phyloP scores from a whole-genome alignment of 2,797 vertebrate genomes.

The Pseudocheirus occidentalis region DNA sequence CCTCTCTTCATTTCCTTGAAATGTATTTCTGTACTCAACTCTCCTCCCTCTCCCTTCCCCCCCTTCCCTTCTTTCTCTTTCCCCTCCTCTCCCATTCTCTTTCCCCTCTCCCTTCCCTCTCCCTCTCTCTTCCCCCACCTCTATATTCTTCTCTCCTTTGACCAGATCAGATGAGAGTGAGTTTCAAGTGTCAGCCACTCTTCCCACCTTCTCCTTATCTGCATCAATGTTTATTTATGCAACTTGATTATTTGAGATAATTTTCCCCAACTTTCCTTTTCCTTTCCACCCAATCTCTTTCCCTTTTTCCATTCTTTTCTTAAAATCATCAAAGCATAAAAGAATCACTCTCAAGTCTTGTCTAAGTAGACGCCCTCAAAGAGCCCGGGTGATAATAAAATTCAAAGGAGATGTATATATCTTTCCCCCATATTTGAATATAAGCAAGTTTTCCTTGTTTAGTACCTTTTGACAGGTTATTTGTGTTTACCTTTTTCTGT shows the following conservation, averaged over 20 bases:
- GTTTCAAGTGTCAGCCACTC: not conserved
- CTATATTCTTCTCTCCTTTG: not conserved
- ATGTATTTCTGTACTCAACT: not conserved
- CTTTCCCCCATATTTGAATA: not conserved
- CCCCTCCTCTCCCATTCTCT: too few species aligned
- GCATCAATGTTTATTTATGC: not conserved
- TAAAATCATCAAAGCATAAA: not conserved
- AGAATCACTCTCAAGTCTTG: not conserved
- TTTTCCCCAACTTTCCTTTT: not conserved
- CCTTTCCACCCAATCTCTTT: not conserved
- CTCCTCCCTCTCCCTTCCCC: not conserved
- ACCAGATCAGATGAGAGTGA: not conserved
- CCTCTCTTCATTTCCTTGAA: not conserved
- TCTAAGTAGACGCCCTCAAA: not conserved
- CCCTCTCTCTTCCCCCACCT: not conserved
- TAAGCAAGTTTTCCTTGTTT: not conserved
- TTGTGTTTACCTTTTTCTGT: not conserved
- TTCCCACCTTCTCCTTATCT: not conserved
- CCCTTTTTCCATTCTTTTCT: not conserved
- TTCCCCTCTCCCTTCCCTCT: too few species aligned
- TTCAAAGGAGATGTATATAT: not conserved
- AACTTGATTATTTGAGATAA: not conserved
- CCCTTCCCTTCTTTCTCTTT: fast-evolving
- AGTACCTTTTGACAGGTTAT: not conserved
- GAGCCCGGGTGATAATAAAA: not conserved